These are phyloP conservation scores for Phocides pigmalion DNA, from an alignment of 1,140 invertebrate species.

Conservation along the genomic window DNA sequence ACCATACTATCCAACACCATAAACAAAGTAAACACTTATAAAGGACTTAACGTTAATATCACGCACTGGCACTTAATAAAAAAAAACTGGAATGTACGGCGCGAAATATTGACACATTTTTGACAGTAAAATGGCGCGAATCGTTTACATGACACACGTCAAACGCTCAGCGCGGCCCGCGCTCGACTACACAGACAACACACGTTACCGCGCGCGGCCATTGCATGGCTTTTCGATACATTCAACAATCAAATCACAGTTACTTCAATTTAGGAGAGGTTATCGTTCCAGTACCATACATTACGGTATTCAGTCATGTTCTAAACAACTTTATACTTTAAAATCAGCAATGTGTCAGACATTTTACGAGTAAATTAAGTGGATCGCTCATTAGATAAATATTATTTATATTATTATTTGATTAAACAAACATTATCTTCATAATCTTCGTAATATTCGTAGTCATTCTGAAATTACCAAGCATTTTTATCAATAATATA, in stretches of 20 bases:
- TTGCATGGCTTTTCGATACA: constrained; percentile 9
- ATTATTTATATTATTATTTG: no score
- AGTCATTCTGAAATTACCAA: no score
- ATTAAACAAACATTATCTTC: no score
- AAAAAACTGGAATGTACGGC: constrained; percentile 14
- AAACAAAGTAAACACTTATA: constrained; percentile 2
- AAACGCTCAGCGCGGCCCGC: constrained; percentile 45
- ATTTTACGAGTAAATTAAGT: background rate
- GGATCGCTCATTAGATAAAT: background rate
- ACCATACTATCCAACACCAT: constrained; percentile 37
- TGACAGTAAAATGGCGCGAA: constrained; percentile 47
- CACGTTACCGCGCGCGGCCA: constrained; percentile 29
- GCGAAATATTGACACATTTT: constrained; percentile 33
- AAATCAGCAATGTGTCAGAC: constrained; percentile 2
- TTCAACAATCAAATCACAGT: constrained; percentile 30
- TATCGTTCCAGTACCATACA: constrained; percentile 16
- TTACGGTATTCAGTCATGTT: background rate
- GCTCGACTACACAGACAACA: no score
- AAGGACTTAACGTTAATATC: background rate
- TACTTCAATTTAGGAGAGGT: constrained; percentile 8
- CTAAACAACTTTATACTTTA: background rate
- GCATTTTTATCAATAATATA: no score
- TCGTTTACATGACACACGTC: constrained; percentile 38
- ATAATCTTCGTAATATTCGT: no score
- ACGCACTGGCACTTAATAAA: background rate